A percentile compares a stretch with the other conserved stretches of the same genome.
Evolutionary conservation across 2,888 invertebrate genomes (phyloP).

Genomic region (Tinea pellionella): DNA sequence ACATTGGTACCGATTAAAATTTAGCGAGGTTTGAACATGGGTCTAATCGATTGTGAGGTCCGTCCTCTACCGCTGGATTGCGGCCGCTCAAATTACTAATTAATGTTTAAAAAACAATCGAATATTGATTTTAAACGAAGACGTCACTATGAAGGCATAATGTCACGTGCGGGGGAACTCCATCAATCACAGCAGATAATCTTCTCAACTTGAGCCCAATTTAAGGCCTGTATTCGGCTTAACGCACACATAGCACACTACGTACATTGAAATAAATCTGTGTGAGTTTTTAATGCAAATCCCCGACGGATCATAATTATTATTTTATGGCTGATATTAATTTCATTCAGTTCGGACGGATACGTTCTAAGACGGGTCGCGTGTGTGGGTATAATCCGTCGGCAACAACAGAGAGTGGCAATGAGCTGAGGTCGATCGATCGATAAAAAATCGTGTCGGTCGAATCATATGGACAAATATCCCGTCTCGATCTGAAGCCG

Average conservation of each 20-base stretch:
- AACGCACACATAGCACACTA: slow-evolving; percentile 38
- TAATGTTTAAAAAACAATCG: background rate
- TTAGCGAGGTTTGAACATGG: too few species aligned
- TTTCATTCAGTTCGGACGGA: slow-evolving; percentile 24
- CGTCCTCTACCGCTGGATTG: too few species aligned
- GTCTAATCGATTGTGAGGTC: too few species aligned
- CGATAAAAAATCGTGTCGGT: slow-evolving; percentile 60
- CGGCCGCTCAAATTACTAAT: too few species aligned
- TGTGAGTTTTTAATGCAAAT: slow-evolving; percentile 48
- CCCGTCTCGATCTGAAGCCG: slow-evolving; percentile 20
- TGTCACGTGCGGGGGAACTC: slow-evolving; percentile 31
- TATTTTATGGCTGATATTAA: slow-evolving; percentile 46
- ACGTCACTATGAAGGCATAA: background rate
- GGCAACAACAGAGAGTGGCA: slow-evolving; percentile 62
- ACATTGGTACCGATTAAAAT: too few species aligned
- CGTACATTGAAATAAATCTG: slow-evolving; percentile 16
- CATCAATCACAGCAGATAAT: slow-evolving; percentile 76
- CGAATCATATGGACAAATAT: slow-evolving; percentile 46
- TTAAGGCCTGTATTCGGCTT: slow-evolving; percentile 60
- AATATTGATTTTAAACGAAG: background rate
- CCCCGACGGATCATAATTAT: slow-evolving; percentile 40
- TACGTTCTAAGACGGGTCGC: slow-evolving; percentile 7
- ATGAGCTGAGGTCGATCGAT: slow-evolving; percentile 66
- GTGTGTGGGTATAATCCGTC: slow-evolving; percentile 41
- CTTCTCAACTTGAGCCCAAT: slow-evolving; percentile 71